A percentile compares a stretch with the other conserved stretches of the same genome.
Evolutionary conservation across 2,888 invertebrate species (phyloP).

Genomic region (Acronicta psi): DNA sequence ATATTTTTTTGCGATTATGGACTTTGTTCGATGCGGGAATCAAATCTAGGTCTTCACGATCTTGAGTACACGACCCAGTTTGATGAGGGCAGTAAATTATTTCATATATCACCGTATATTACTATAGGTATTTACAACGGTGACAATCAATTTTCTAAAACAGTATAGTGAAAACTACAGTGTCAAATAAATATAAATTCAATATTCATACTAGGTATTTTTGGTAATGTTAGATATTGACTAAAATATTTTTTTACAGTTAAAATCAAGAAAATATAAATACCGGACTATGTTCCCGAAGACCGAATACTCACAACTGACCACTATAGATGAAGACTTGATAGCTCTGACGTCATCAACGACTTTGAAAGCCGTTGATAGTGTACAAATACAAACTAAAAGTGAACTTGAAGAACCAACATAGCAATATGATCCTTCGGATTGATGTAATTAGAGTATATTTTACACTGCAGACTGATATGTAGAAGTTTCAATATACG

Average conservation of each 20-base stretch:
- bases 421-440: constrained; percentile 75
- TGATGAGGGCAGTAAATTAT: too few relatives aligned
- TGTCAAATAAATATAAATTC: too few relatives aligned
- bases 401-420: constrained; percentile 80
- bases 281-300: constrained; percentile 73
- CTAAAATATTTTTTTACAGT: constrained; percentile 62
- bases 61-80: too few relatives aligned
- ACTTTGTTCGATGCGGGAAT: too few relatives aligned
- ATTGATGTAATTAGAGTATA: constrained; percentile 76
- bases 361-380: constrained; percentile 69
- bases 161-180: too few relatives aligned
- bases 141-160: too few relatives aligned
- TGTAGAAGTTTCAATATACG: constrained; percentile 78
- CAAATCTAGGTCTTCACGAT: too few relatives aligned
- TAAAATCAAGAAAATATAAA: constrained; percentile 74
- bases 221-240: neutral
- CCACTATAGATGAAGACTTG: constrained; percentile 81
- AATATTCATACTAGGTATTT: too few relatives aligned
- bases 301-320: constrained; percentile 82
- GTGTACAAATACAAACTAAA: constrained; percentile 62
- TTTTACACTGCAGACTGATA: constrained; percentile 87
- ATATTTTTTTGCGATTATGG: too few relatives aligned
- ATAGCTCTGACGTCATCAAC: constrained; percentile 74
- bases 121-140: too few relatives aligned
- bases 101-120: too few relatives aligned